Evolutionary conservation across 2,797 vertebrate species (phyloP).

Genomic region (Gymnoscopelus microlampas): DNA sequence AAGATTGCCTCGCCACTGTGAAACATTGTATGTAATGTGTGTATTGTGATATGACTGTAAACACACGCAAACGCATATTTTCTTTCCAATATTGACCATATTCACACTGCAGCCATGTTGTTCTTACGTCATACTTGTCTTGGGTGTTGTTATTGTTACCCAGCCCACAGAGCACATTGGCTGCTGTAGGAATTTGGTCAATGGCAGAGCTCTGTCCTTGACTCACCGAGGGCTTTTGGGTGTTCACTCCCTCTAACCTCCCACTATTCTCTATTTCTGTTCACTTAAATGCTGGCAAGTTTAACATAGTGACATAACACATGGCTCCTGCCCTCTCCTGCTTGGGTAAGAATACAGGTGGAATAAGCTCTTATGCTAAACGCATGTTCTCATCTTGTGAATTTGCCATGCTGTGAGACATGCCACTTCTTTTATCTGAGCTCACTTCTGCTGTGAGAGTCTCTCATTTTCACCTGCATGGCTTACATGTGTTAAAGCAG

Average conservation of each 20-base stretch:
- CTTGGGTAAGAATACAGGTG: conserved; percentile 88
- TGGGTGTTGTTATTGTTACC: too few species aligned
- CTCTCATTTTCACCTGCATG: conserved; percentile 53
- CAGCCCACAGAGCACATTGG: not conserved
- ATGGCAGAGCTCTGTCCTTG: conserved; percentile 74
- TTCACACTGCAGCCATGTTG: too few species aligned
- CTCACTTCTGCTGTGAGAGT: not conserved
- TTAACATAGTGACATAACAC: conserved; percentile 86
- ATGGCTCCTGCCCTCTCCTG: conserved; percentile 92
- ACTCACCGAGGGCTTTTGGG: conserved; percentile 77
- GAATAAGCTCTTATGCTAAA: conserved; percentile 38
- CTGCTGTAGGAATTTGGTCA: not conserved
- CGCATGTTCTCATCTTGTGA: conserved; percentile 64
- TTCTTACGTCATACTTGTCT: too few species aligned
- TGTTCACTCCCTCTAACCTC: conserved; percentile 85
- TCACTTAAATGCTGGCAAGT: conserved; percentile 92
- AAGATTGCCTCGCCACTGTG: not conserved
- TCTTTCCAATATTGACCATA: too few species aligned
- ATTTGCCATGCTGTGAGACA: conserved; percentile 47
- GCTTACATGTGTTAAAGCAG: conserved; percentile 4
- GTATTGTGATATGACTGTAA: not conserved
- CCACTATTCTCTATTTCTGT: conserved; percentile 86
- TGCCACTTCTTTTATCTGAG: not conserved
- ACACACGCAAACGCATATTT: too few species aligned
- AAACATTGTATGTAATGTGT: not conserved